Base-by-base conservation (phyloP, 2,888 invertebrate species). In the Dorcus parallelipipedus region DNA sequence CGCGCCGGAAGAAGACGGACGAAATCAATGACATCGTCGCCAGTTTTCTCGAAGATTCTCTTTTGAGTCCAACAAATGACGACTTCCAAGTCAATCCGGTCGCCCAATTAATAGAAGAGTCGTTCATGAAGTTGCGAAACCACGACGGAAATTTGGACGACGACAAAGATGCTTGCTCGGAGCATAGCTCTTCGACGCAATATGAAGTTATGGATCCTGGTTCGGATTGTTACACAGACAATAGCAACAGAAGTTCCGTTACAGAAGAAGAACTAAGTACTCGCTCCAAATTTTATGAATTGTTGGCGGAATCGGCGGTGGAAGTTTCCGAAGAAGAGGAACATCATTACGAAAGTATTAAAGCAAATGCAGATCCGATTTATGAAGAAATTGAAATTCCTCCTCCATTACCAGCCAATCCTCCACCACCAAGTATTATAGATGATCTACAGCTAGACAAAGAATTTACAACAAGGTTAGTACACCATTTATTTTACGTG, bases 371-470 rank as follows among this genome's bases (percentile, higher is more conserved):
- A 55, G 89, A 90, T 80, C 90, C 89, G 2, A 90, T 91, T 70
- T 91, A 91, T 72, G 90, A 90, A 78, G 89, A 89, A 76, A 89
- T 89, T 64, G 88, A 88, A 68, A 84, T 87, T 75, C 91, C 91
- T 54, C 91, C 91, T 9, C 92, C 92, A 2, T 76, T 93, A 68
- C 92, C 92, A 1, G 76, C 87, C 0, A 89, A 88, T 69, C 90
- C 91, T 14, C 92, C 92, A 1, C 92, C 92, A 0, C 81, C 83
- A 62, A 82, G 83, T n/a, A 79, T 86, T 20, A 60, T 78, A 41
- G 84, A 86, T 65, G 83, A 87, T 49, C 76, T 85, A 62, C 86
- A 90, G 57, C 83, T 90, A 64, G 89, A 89, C 54, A 87, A 88
- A 73, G 88, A 90, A 71, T 82, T 81, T 59, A 86, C 83, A 62